phyloP scores from a whole-genome alignment of 2,113 vertebrate species.

The Heliornis fulica region DNA sequence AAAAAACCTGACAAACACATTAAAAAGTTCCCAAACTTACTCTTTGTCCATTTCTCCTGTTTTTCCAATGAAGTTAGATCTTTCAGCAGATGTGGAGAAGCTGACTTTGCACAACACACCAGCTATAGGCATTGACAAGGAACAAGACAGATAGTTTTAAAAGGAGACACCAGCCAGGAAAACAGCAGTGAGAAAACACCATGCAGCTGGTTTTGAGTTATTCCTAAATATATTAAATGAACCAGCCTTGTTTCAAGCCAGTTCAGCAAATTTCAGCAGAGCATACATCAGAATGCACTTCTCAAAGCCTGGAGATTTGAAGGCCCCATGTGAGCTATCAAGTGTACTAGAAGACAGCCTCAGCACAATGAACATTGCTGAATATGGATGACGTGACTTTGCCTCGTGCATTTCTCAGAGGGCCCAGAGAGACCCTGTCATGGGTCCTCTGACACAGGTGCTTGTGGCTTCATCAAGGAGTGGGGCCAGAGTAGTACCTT shows the following conservation, averaged over 20 bases:
- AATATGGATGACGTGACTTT: neutral
- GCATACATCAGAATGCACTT: neutral
- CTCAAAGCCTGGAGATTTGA: neutral
- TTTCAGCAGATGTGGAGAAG: neutral
- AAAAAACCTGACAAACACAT: neutral
- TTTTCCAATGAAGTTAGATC: neutral
- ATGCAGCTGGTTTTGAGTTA: neutral
- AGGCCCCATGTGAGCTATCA: neutral
- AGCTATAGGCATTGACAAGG: neutral
- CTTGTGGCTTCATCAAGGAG: neutral
- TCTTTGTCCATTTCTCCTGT: neutral
- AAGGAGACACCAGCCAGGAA: neutral
- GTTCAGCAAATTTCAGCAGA: neutral
- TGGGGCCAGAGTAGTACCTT: neutral
- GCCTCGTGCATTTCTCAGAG: neutral
- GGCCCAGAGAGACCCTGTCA: neutral
- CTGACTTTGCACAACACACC: neutral
- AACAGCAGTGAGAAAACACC: neutral
- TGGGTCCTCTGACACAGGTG: neutral
- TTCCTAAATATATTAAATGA: neutral
- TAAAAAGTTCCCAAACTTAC: neutral
- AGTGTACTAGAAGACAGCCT: neutral
- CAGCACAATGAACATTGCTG: neutral
- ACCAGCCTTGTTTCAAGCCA: neutral
- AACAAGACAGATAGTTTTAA: neutral